Evolutionary conservation across 1,140 invertebrate genomes (phyloP).

Genomic region (Drosophila eugracilis): DNA sequence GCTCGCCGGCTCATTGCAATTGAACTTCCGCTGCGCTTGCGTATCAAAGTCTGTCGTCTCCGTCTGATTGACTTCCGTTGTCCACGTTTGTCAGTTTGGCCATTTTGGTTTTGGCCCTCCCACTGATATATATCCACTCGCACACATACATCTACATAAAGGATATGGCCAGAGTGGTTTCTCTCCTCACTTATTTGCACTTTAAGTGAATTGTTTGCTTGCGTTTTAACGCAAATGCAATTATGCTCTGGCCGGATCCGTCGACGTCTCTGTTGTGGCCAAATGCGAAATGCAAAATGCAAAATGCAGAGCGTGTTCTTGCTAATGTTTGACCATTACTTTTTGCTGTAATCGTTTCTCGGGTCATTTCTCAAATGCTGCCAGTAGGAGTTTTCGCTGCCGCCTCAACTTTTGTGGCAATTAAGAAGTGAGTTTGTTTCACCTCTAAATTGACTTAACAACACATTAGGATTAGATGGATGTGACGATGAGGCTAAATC

Average conservation of each 20-base stretch:
- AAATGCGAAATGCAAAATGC: slow-evolving; percentile 29
- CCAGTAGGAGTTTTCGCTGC: slow-evolving; percentile 3
- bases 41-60: slow-evolving; percentile 75
- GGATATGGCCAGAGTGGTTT: slow-evolving; percentile 16
- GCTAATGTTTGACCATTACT: slow-evolving; percentile 70
- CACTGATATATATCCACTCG: slow-evolving; percentile 13
- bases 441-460: slow-evolving; percentile 36
- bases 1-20: slow-evolving; percentile 71
- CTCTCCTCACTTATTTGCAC: slow-evolving; percentile 75
- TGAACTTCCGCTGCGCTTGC: slow-evolving; percentile 79
- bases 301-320: slow-evolving; percentile 58
- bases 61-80: slow-evolving; percentile 83
- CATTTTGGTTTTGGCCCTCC: slow-evolving; percentile 73
- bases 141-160: slow-evolving; percentile 7
- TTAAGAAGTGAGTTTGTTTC: slow-evolving; percentile 29
- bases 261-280: slow-evolving; percentile 32
- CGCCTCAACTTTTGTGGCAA: slow-evolving; percentile 22
- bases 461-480: slow-evolving; percentile 1
- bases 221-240: slow-evolving; percentile 83
- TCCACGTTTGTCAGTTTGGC: slow-evolving; percentile 80
- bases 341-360: slow-evolving; percentile 59
- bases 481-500: not conserved
- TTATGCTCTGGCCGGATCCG: slow-evolving; percentile 63
- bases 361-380: slow-evolving; percentile 26
- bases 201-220: slow-evolving; percentile 84